These are phyloP conservation scores for Enteromius radiatus DNA, from an alignment of 2,797 vertebrate species.

Conservation along the genomic window DNA sequence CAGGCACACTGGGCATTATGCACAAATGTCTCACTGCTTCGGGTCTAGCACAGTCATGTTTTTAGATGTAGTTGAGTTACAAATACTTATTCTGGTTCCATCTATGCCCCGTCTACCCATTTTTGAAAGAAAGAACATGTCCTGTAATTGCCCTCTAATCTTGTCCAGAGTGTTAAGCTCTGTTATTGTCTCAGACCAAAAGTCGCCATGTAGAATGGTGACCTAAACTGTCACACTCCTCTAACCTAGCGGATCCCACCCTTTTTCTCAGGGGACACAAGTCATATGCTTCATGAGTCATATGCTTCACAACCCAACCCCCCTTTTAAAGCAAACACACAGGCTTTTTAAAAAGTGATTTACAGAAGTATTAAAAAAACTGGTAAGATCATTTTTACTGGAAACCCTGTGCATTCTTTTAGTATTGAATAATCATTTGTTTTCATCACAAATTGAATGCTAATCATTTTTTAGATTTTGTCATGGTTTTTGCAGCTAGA, in stretches of 20 bases:
- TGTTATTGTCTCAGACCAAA: not conserved
- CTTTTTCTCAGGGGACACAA: not conserved
- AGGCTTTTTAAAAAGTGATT: not conserved
- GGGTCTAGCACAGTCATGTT: not conserved
- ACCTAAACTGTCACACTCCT: constrained; percentile 7
- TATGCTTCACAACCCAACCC: not conserved
- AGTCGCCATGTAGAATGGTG: not conserved
- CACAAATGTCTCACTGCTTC: not conserved
- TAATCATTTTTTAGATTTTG: not conserved
- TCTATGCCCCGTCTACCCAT: not conserved
- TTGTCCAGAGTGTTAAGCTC: not conserved
- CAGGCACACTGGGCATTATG: not conserved
- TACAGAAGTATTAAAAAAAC: not conserved
- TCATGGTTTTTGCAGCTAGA: not conserved
- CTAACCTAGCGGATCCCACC: constrained; percentile 10
- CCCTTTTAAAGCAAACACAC: not conserved
- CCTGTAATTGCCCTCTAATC: constrained; percentile 11
- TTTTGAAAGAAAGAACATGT: not conserved
- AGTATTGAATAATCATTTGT: not conserved
- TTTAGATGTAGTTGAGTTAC: constrained; percentile 8
- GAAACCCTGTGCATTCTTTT: not conserved
- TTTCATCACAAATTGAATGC: not conserved
- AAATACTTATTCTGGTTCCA: constrained; percentile 9
- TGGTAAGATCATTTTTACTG: not conserved
- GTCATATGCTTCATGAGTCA: constrained; percentile 1